These are phyloP conservation scores for Babyrousa celebensis DNA, from an alignment of 2,797 vertebrate genomes.

Conservation along the genomic window DNA sequence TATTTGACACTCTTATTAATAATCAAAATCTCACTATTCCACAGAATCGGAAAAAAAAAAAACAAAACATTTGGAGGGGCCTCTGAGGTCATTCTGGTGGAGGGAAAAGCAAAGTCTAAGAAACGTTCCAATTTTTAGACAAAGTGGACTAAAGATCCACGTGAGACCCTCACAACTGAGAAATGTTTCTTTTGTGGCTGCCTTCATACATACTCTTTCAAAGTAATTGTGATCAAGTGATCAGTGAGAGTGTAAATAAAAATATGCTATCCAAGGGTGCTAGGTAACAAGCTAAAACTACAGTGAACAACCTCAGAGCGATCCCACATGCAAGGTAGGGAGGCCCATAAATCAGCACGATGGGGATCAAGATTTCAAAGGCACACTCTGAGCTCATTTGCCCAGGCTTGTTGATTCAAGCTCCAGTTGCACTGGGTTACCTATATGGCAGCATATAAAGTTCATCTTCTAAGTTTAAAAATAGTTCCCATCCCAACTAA, in stretches of 20 bases:
- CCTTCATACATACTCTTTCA: constrained; percentile 56
- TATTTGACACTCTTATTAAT: constrained; percentile 10
- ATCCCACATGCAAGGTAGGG: constrained; percentile 76
- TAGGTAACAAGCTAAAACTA: constrained; percentile 83
- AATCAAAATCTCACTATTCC: constrained; percentile 25
- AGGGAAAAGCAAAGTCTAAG: constrained; percentile 24
- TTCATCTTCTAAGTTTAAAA: constrained; percentile 84
- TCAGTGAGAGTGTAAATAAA: constrained; percentile 74
- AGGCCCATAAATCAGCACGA: constrained; percentile 85
- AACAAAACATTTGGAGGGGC: neutral
- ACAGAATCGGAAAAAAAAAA: constrained; percentile 57
- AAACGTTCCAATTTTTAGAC: neutral
- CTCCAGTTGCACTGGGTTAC: constrained; percentile 82
- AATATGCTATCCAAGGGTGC: constrained; percentile 71
- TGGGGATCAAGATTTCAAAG: constrained; percentile 87
- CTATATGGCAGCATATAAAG: constrained; percentile 82
- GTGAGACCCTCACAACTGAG: neutral
- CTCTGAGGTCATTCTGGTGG: neutral
- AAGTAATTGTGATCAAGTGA: constrained; percentile 54
- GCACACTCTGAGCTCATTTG: constrained; percentile 80
- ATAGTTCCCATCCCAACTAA: constrained; percentile 76
- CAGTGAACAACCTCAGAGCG: constrained; percentile 79
- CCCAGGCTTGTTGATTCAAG: constrained; percentile 82
- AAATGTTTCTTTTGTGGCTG: constrained; percentile 20
- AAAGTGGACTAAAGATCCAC: neutral